phyloP scores from a whole-genome alignment of 2,888 invertebrate genomes.

The Pyrochroa serraticornis region DNA sequence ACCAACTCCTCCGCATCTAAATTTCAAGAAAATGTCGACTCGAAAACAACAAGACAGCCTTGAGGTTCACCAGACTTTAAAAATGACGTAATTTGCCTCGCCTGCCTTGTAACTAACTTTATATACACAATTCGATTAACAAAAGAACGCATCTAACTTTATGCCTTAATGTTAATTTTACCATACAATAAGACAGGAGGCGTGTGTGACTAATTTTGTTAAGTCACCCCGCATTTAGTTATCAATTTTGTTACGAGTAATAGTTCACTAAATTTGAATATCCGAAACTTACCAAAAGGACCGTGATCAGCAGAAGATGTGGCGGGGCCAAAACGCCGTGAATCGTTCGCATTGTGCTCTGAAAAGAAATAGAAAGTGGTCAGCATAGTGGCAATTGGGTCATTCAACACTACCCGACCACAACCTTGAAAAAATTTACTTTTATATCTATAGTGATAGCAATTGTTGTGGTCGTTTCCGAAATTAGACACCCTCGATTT shows the following conservation, averaged over 20 bases:
- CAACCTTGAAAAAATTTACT: slow-evolving; percentile 34
- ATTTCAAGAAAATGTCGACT: slow-evolving; percentile 2
- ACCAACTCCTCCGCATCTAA: no score
- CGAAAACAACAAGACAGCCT: slow-evolving; percentile 10
- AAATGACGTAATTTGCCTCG: slow-evolving; percentile 37
- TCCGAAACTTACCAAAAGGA: slow-evolving; percentile 41
- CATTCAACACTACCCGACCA: slow-evolving; percentile 25
- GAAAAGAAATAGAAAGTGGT: slow-evolving; percentile 49
- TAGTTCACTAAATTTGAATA: background rate
- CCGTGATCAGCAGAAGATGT: slow-evolving; percentile 31
- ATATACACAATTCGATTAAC: background rate
- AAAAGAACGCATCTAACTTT: background rate
- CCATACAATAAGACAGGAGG: no score
- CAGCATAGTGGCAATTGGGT: slow-evolving; percentile 40
- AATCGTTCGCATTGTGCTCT: slow-evolving; percentile 43
- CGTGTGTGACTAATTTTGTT: background rate
- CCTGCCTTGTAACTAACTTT: slow-evolving; percentile 30
- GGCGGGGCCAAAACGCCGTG: slow-evolving; percentile 28
- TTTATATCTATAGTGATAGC: slow-evolving; percentile 6
- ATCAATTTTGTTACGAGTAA: no score
- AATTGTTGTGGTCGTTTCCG: no score
- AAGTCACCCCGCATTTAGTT: no score
- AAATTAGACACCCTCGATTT: no score
- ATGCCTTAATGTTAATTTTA: background rate
- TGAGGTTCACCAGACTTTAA: slow-evolving; percentile 21